Evolutionary conservation across 2,797 vertebrate species (phyloP), one percentile per base, ranked within the genome.

Genomic region (Muraenolepis orangiensis): DNA sequence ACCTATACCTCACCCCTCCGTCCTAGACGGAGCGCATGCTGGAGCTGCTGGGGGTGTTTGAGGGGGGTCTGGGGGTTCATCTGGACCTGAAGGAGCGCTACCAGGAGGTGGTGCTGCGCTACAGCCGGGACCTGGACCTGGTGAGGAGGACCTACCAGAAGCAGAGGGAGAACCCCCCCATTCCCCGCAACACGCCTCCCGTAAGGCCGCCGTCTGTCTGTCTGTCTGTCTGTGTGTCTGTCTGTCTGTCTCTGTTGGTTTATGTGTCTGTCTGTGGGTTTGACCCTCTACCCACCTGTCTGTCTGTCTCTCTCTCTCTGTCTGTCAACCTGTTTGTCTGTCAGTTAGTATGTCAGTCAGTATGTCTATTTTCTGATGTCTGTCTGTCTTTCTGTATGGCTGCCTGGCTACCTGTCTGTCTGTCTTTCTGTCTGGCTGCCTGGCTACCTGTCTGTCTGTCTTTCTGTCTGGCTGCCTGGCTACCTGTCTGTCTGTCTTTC

Each of bases 1-100:
- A 2, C 57, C 1, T 23, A 16, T 7, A 32, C 14, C 1, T 29
- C 13, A 2, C 32, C 20, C 74, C 72, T 71, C 57, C 57, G n/a
- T n/a, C n/a, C 42, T 76, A 96, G 95, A 94, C 91, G 28, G 91
- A 94, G 78, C 90, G 91, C 78, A 90, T 93, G 89, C 87, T 96
- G 82, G 86, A 88, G 78, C 82, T 96, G 75, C 85, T 96, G 84
- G 76, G 74, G 3, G 88, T 90, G 75, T 93, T 95, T 74, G 93
- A 95, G 77, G 86, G 78, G 0, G 87, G 92, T 57, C 91, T 90
- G 13, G 79, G 84, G 16, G 81, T 86, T 31, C 79, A 71, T 66
- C 87, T 95, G 86, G 92, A 95, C 82, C 90, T 95, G 75, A 85
- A 66, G 67, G 90, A 85, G 57, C 88, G 93, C 78, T 93, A 94